A percentile compares a stretch with the other conserved stretches of the same genome.
Conservation (phyloP, 2,797 vertebrate species). For the Coilia nasus region DNA sequence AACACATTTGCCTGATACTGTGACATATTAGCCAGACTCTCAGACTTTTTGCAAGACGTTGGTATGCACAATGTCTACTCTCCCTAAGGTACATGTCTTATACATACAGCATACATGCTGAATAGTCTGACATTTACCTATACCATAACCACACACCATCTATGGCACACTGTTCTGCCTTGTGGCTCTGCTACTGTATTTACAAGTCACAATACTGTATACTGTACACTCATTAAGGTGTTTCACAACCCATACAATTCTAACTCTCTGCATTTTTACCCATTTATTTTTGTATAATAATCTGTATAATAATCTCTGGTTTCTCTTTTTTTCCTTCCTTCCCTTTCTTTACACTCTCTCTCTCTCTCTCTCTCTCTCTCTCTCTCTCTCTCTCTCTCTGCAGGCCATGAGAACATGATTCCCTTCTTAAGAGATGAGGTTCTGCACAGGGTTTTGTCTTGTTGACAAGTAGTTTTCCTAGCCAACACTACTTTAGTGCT, state of each 20-base stretch:
- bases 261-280: no score
- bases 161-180: background rate
- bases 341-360: no score
- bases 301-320: no score
- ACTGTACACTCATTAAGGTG: background rate
- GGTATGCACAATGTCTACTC: background rate
- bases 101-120: background rate
- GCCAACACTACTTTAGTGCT: background rate
- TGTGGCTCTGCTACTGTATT: background rate
- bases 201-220: no score
- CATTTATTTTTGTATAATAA: no score
- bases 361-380: no score
- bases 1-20: background rate
- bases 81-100: background rate
- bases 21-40: background rate
- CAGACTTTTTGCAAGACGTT: background rate
- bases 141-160: background rate
- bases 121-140: background rate
- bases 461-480: background rate
- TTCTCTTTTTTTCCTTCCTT: no score
- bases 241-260: background rate
- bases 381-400: no score
- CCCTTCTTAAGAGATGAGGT: no score
- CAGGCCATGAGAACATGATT: no score
- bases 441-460: background rate